Evolutionary conservation across 2,113 vertebrate genomes (phyloP).

Genomic region (Zingel zingel): DNA sequence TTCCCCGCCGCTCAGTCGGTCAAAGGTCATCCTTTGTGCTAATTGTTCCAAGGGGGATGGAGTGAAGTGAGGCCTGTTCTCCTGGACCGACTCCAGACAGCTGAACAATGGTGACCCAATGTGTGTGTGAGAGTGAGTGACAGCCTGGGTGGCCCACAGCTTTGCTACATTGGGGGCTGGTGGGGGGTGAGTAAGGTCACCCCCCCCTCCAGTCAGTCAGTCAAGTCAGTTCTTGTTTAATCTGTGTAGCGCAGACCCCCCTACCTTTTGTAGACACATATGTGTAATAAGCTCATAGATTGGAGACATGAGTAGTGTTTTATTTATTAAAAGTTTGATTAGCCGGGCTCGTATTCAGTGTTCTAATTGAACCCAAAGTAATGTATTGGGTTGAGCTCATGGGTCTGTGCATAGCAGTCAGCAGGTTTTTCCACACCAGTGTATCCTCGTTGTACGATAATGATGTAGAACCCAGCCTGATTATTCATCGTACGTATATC

Average conservation of each 20-base stretch:
- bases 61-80: conserved; percentile 59
- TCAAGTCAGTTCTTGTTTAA: conserved; percentile 38
- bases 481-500: no score
- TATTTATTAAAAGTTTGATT: not conserved
- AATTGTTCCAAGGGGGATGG: conserved; percentile 68
- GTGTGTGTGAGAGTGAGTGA: conserved; percentile 37
- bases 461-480: no score
- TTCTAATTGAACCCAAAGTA: no score
- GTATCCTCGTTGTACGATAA: no score
- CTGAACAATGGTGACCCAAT: conserved; percentile 55
- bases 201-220: conserved; percentile 38
- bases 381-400: no score
- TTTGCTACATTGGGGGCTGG: not conserved
- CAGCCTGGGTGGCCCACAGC: conserved; percentile 70
- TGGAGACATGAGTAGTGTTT: not conserved
- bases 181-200: conserved; percentile 30
- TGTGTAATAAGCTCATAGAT: not conserved
- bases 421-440: no score
- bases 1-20: conserved; percentile 49
- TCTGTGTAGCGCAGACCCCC: conserved; percentile 22
- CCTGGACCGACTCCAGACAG: conserved; percentile 64
- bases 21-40: conserved; percentile 67
- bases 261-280: not conserved
- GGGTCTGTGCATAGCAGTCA: no score
- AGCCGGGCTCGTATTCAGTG: no score